Conservation (phyloP, 64 coral and sea anemone species). For the Montipora capricornis region DNA sequence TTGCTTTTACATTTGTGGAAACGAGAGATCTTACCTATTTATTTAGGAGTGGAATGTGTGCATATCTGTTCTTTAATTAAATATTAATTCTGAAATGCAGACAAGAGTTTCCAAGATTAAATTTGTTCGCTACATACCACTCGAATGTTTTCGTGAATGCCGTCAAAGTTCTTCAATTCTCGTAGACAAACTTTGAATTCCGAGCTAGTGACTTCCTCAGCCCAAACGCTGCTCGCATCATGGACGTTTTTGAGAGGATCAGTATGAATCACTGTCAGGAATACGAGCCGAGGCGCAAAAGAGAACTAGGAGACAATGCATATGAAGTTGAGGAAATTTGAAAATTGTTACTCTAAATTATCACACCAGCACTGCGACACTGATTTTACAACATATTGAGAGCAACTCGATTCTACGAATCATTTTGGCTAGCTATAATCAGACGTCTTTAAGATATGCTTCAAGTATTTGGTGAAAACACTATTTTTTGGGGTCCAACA, state of each 20-base stretch:
- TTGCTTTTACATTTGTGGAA: too few species aligned
- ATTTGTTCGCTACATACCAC: conserved; percentile 46
- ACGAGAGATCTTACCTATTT: too few species aligned
- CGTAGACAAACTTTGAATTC: conserved; percentile 80
- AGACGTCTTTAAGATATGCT: too few species aligned
- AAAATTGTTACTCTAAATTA: neutral
- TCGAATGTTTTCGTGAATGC: conserved; percentile 62
- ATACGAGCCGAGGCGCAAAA: conserved; percentile 27
- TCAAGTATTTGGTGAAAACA: too few species aligned
- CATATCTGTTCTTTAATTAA: neutral
- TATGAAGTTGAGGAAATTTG: too few species aligned
- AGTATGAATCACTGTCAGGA: conserved; percentile 70
- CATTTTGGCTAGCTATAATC: too few species aligned
- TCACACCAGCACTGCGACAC: neutral
- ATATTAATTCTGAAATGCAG: neutral
- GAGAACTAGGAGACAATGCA: conserved; percentile 27
- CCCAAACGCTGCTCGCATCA: conserved; percentile 75
- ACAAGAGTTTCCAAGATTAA: neutral
- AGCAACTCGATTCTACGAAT: too few species aligned
- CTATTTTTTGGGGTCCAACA: too few species aligned
- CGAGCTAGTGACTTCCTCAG: conserved; percentile 47
- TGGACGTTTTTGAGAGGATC: conserved; percentile 12
- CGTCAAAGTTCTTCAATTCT: conserved; percentile 91
- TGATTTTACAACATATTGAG: neutral
- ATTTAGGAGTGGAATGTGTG: too few species aligned